These are phyloP conservation scores for Telmatherina bonti DNA, from an alignment of 2,797 vertebrate genomes.

Conservation along the genomic window DNA sequence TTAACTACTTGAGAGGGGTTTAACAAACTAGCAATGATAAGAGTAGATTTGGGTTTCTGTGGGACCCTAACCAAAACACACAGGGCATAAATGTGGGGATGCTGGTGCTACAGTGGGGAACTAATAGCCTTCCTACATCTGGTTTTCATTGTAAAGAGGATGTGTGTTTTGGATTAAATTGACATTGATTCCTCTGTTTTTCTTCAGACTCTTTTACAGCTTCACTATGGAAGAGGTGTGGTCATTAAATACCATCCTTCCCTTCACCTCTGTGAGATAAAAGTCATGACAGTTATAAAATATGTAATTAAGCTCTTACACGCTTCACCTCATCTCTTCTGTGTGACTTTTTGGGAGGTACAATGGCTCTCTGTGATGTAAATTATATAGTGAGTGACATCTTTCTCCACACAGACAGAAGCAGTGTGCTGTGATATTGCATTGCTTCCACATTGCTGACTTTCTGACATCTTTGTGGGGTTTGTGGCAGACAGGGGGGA, in stretches of 20 bases:
- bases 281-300: conserved; percentile 63
- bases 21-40: conserved; percentile 64
- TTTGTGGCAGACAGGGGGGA: conserved; percentile 44
- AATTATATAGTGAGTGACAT: conserved; percentile 76
- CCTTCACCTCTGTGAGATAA: conserved; percentile 60
- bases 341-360: conserved; percentile 36
- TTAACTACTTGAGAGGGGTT: conserved; percentile 57
- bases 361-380: conserved; percentile 64
- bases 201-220: conserved; percentile 71
- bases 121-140: conserved; percentile 77
- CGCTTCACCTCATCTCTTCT: conserved; percentile 46
- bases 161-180: conserved; percentile 82
- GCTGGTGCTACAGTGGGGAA: conserved; percentile 71
- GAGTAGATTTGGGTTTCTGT: conserved; percentile 72
- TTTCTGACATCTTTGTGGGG: conserved; percentile 72
- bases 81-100: conserved; percentile 77
- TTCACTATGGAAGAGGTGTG: conserved; percentile 49
- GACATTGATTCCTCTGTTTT: conserved; percentile 78
- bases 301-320: conserved; percentile 63
- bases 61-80: conserved; percentile 76
- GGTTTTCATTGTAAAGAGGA: conserved; percentile 81
- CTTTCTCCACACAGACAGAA: conserved; percentile 60
- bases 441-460: conserved; percentile 78
- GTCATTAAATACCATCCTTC: conserved; percentile 60
- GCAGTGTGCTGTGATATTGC: conserved; percentile 68